Evolutionary conservation across 2,797 vertebrate species (phyloP).

Genomic region (Odontamblyopus lacepedii): DNA sequence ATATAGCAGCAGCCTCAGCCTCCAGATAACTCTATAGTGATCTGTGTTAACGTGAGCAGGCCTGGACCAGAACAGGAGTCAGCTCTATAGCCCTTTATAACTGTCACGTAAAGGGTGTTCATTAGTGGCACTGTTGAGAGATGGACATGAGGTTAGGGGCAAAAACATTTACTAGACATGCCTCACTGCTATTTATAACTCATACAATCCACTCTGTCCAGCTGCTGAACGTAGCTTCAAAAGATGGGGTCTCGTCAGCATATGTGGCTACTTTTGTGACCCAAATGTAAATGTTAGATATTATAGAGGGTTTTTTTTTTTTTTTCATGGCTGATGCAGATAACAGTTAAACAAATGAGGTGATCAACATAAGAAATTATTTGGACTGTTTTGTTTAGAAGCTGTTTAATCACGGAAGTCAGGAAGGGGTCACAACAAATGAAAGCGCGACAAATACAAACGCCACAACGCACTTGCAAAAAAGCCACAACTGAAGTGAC

Average conservation of each 20-base stretch:
- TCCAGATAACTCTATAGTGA: not conserved
- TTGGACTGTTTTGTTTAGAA: too few relatives aligned
- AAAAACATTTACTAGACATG: conserved; percentile 23
- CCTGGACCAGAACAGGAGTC: conserved; percentile 7
- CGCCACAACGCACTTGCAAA: too few relatives aligned
- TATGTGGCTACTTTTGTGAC: too few relatives aligned
- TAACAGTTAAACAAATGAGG: too few relatives aligned
- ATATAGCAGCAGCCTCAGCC: not conserved
- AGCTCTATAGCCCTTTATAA: conserved; percentile 35
- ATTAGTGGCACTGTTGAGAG: conserved; percentile 53
- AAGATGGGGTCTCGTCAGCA: not conserved
- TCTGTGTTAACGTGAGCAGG: not conserved
- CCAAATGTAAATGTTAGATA: too few relatives aligned
- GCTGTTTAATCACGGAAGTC: too few relatives aligned
- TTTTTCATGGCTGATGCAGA: too few relatives aligned
- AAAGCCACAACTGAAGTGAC: too few relatives aligned
- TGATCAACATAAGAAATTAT: too few relatives aligned
- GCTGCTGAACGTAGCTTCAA: not conserved
- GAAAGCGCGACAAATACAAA: too few relatives aligned
- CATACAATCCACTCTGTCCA: not conserved
- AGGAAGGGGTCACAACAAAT: too few relatives aligned
- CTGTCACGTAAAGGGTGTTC: conserved; percentile 45
- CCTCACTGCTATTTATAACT: conserved; percentile 26
- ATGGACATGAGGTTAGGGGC: conserved; percentile 18
- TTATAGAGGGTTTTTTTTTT: too few relatives aligned